phyloP scores from a whole-genome alignment of 2,888 invertebrate species.

The Calameuta filiformis region DNA sequence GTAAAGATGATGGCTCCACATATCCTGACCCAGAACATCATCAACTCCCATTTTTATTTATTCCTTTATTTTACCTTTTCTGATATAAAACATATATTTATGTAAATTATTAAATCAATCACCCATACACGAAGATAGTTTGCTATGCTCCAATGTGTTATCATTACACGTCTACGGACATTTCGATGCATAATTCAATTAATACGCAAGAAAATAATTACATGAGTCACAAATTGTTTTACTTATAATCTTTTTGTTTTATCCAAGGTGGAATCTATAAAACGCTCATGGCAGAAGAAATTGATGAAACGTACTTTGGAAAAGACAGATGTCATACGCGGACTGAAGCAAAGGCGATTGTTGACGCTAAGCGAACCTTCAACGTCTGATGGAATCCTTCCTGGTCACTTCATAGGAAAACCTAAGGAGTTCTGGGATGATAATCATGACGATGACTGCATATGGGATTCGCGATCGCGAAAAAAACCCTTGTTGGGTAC shows the following conservation, averaged over 20 bases:
- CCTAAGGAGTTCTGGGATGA: constrained; percentile 22
- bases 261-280: background rate
- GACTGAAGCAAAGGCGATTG: constrained; percentile 24
- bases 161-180: background rate
- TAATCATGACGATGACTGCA: constrained; percentile 24
- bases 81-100: background rate
- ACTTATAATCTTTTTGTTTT: background rate
- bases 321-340: constrained; percentile 24
- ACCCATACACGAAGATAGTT: background rate
- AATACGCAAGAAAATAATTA: background rate
- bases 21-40: too few relatives aligned
- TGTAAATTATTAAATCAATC: background rate
- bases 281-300: constrained; percentile 25
- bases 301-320: constrained; percentile 28
- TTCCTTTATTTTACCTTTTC: background rate
- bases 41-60: too few relatives aligned
- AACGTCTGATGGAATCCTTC: constrained; percentile 6
- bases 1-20: too few relatives aligned
- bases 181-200: background rate
- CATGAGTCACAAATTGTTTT: background rate
- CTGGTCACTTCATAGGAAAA: constrained; percentile 23
- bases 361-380: constrained; percentile 12
- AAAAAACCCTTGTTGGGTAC: constrained; percentile 25
- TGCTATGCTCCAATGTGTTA: background rate
- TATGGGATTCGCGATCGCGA: constrained; percentile 36